phyloP scores from a whole-genome alignment of 2,797 vertebrate genomes.

The Pachyuromys duprasi region DNA sequence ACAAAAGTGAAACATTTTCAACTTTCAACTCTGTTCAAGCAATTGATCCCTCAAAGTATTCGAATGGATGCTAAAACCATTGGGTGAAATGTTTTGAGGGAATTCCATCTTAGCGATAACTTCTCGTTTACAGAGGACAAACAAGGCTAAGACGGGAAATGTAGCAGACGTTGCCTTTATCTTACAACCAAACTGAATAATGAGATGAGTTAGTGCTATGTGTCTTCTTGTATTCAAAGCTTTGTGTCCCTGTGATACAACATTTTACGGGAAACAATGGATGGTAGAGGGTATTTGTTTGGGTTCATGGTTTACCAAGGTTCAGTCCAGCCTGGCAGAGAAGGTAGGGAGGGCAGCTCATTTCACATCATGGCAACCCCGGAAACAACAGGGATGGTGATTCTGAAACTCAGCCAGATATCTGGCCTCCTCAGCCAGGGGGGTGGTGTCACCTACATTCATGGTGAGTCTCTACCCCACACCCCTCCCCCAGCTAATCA shows the following conservation, averaged over 20 bases:
- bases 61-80: not conserved
- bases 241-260: not conserved
- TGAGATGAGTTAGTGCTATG: not conserved
- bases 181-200: not conserved
- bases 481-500: not conserved
- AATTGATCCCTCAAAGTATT: not conserved
- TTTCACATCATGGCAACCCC: not conserved
- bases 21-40: not conserved
- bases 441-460: not conserved
- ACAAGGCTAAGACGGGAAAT: not conserved
- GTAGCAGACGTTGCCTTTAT: not conserved
- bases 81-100: not conserved
- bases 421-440: not conserved
- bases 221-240: not conserved
- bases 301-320: not conserved
- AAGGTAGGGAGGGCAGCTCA: not conserved
- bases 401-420: not conserved
- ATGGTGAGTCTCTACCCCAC: not conserved
- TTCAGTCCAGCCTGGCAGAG: not conserved
- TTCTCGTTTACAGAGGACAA: not conserved
- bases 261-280: not conserved
- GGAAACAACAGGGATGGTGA: not conserved
- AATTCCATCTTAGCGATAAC: not conserved
- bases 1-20: conserved; percentile 16
- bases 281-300: not conserved